Base-by-base conservation (phyloP, 2,888 invertebrate species). In the Synergus japonicus region DNA sequence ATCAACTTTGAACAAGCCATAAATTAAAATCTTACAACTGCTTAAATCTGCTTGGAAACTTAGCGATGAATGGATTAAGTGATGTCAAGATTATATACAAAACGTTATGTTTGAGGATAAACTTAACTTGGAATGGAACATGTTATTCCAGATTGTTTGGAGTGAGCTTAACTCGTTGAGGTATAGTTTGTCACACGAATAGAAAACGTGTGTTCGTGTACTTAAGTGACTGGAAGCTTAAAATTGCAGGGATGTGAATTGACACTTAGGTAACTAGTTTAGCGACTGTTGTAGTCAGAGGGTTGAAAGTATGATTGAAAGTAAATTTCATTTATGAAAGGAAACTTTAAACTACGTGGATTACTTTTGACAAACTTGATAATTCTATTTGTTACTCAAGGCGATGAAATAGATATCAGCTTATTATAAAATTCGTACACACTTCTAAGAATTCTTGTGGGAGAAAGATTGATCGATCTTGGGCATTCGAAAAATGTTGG, bases 131-230 rank as follows among this genome's bases (percentile, higher is more conserved):
- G 44, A 43, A 66, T 54, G 54, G 8, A 54, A 54, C n/a, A 22
- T 67, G 13, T 18, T 67, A 44, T 22, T 67, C 18, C 4, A 1
- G 44, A 67, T 12, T 44, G 43, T 18, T 18, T 67, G 18, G 18
- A 67, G 44, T 13, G 12, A n/a, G 22, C 44, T 43, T 12, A 67
- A 67, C 18, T 67, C 44, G 66, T 43, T 18, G 44, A 12, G 44
- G 44, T 67, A 37, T 37, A 12, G 44, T 67, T 67, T 67, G 22
- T 18, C 66, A 67, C 43, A 67, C 44, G 22, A 67, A 44, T 44
- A 18, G 66, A 67, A 22, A 67, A 44, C 9, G 22, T 5, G 22
- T 67, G 66, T 67, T 44, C 66, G 66, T 67, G 66, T 18, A 67
- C 44, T 67, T 44, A 67, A 44, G 44, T 67, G 18, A 65, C 18